A percentile compares a stretch with the other conserved stretches of the same genome.
phyloP scores from a whole-genome alignment of 2,888 invertebrate genomes.

The Pollenia angustigena region DNA sequence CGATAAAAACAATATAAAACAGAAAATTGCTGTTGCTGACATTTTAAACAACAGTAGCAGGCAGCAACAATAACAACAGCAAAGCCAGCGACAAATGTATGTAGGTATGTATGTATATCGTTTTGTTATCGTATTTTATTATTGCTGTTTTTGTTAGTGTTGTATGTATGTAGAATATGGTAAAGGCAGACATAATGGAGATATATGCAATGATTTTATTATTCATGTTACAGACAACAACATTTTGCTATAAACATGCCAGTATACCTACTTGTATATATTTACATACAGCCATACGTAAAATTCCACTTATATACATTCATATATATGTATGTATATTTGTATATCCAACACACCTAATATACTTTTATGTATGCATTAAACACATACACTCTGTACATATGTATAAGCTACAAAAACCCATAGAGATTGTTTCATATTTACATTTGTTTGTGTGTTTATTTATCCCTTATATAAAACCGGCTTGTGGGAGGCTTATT shows the following conservation, averaged over 20 bases:
- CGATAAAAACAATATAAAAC: slow-evolving; percentile 63
- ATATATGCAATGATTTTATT: slow-evolving; percentile 39
- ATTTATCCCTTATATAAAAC: slow-evolving; percentile 39
- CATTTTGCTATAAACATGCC: slow-evolving; percentile 25
- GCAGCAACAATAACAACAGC: slow-evolving; percentile 21
- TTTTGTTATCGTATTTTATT: not conserved
- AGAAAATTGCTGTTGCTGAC: slow-evolving; percentile 67
- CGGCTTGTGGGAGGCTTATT: slow-evolving; percentile 47
- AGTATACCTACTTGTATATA: slow-evolving; percentile 16
- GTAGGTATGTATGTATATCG: not conserved
- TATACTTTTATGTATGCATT: not conserved
- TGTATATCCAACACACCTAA: not conserved
- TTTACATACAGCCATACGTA: slow-evolving; percentile 9
- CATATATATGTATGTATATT: slow-evolving; percentile 10
- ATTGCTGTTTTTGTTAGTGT: not conserved
- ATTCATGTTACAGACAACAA: slow-evolving; percentile 58
- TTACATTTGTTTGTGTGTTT: slow-evolving; percentile 18
- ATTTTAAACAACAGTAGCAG: slow-evolving; percentile 50
- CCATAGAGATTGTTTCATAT: slow-evolving; percentile 27
- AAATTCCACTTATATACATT: not conserved
- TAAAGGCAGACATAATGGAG: slow-evolving; percentile 70
- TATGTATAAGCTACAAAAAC: not conserved
- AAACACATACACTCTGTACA: not conserved
- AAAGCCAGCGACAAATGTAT: not conserved
- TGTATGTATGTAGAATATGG: slow-evolving; percentile 11